Percentiles rank a stretch among this genome's conserved stretches.
phyloP scores from a whole-genome alignment of 37 sponge, comb jelly and placozoan genomes.

The Agelas oroides region DNA sequence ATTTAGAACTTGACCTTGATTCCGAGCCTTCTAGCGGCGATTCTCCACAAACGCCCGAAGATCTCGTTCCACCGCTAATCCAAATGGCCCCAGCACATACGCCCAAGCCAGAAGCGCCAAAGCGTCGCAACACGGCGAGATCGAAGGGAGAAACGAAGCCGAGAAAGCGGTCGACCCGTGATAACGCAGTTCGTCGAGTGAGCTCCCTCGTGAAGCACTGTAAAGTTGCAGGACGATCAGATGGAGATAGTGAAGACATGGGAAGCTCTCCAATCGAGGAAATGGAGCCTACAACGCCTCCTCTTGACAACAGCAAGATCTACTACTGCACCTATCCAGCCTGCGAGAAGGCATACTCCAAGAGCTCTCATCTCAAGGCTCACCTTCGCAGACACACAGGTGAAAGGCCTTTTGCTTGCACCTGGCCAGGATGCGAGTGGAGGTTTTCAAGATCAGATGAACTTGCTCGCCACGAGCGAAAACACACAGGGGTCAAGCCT shows the following conservation, averaged over 20 bases:
- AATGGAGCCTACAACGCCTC: slow-evolving; percentile 5
- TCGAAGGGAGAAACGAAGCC: slow-evolving; percentile 7
- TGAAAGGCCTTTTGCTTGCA: slow-evolving; percentile 90
- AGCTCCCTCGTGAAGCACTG: slow-evolving; percentile 23
- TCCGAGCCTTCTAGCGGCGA: slow-evolving; percentile 23
- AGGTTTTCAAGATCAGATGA: slow-evolving; percentile 92
- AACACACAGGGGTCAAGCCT: slow-evolving; percentile 90
- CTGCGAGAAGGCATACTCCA: slow-evolving; percentile 87
- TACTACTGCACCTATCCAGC: slow-evolving; percentile 75
- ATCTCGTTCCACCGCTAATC: slow-evolving; percentile 26
- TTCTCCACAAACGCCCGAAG: slow-evolving; percentile 28
- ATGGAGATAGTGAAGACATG: slow-evolving; percentile 10
- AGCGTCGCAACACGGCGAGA: not conserved
- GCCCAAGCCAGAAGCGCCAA: slow-evolving; percentile 5
- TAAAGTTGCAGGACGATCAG: slow-evolving; percentile 38
- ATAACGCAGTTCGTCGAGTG: not conserved
- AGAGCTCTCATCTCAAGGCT: slow-evolving; percentile 88
- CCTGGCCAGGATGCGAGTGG: slow-evolving; percentile 91
- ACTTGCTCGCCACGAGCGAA: slow-evolving; percentile 86
- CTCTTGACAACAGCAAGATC: slow-evolving; percentile 34
- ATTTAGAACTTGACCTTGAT: slow-evolving; percentile 31
- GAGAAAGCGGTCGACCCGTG: not conserved
- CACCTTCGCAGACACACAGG: slow-evolving; percentile 91
- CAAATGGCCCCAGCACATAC: slow-evolving; percentile 21
- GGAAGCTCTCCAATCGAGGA: not conserved